Conservation (phyloP, 1,140 invertebrate genomes). For the Temnothorax nylanderi region DNA sequence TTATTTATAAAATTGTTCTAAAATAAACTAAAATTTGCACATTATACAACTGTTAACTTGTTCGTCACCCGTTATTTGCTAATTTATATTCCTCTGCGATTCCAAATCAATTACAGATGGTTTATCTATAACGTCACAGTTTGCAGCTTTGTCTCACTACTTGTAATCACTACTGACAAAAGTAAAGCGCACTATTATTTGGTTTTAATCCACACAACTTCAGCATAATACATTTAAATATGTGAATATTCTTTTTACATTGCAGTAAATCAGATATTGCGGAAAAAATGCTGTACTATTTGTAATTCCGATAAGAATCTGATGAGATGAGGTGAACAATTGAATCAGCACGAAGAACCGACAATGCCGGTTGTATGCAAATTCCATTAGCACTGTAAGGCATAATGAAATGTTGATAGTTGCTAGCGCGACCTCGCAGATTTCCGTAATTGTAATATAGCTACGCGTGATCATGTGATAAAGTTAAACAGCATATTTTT, state of each 20-base stretch:
- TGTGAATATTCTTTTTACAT: not conserved
- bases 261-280: slow-evolving; percentile 2
- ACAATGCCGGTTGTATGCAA: slow-evolving; percentile 21
- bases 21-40: not conserved
- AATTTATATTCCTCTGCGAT: slow-evolving; percentile 50
- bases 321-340: slow-evolving; percentile 55
- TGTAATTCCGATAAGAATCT: slow-evolving; percentile 51
- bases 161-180: not conserved
- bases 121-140: not conserved
- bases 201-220: slow-evolving; percentile 53
- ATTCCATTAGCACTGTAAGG: not conserved
- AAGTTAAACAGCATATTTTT: not conserved
- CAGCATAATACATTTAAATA: not conserved
- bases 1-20: not conserved
- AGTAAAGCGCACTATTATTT: not conserved
- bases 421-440: not conserved
- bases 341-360: slow-evolving; percentile 46
- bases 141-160: not conserved
- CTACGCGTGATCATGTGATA: not conserved
- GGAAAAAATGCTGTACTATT: slow-evolving; percentile 24
- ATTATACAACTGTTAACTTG: not conserved
- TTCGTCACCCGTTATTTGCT: slow-evolving; percentile 2
- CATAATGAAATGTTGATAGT: slow-evolving; percentile 20
- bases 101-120: slow-evolving; percentile 48
- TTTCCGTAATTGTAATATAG: slow-evolving; percentile 2